These are phyloP conservation scores for Drosophila sordidapex DNA, from an alignment of 2,888 invertebrate species.

Conservation along the genomic window DNA sequence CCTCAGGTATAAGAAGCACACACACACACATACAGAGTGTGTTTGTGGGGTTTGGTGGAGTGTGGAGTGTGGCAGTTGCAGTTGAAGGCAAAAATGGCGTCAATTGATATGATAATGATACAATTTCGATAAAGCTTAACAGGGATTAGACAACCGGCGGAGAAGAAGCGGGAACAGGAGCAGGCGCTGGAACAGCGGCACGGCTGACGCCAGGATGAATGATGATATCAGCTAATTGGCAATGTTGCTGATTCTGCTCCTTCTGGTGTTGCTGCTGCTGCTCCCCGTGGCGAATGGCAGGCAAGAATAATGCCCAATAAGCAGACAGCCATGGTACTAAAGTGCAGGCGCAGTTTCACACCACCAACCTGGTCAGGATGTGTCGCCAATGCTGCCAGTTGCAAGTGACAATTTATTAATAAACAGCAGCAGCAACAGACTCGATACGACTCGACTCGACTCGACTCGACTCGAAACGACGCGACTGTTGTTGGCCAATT, in stretches of 20 bases:
- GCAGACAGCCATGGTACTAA: slow-evolving; percentile 31
- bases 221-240: slow-evolving; percentile 77
- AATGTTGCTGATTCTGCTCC: slow-evolving; percentile 31
- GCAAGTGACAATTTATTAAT: slow-evolving; percentile 80
- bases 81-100: slow-evolving; percentile 57
- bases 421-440: slow-evolving; percentile 53
- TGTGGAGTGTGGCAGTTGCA: slow-evolving; percentile 6
- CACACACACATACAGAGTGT: not conserved
- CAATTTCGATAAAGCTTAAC: slow-evolving; percentile 76
- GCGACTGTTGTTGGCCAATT: slow-evolving; percentile 62
- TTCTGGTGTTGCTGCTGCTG: slow-evolving; percentile 5
- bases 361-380: slow-evolving; percentile 9
- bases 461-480: slow-evolving; percentile 12
- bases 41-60: not conserved
- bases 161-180: slow-evolving; percentile 5
- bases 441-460: slow-evolving; percentile 20
- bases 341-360: slow-evolving; percentile 18
- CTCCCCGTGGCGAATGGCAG: slow-evolving; percentile 19
- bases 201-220: slow-evolving; percentile 47
- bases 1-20: slow-evolving; percentile 61
- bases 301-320: slow-evolving; percentile 55
- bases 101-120: slow-evolving; percentile 78
- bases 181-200: not conserved
- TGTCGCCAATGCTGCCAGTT: slow-evolving; percentile 44
- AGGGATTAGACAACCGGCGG: slow-evolving; percentile 58